phyloP scores from a whole-genome alignment of 1,140 invertebrate species.

The Chelonus insularis region DNA sequence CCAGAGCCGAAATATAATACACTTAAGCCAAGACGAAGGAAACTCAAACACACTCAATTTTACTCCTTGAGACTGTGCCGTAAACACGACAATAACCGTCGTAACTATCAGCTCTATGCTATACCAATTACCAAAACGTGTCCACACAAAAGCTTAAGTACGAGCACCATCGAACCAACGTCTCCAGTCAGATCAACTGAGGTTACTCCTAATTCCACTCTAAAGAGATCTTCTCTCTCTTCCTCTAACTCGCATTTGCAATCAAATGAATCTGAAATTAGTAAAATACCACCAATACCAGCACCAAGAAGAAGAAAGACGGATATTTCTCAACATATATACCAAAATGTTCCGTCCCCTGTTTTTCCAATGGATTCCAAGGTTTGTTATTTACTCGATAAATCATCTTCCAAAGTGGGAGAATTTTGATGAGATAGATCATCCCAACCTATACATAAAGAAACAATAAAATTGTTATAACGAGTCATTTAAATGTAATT shows the following conservation, averaged over 20 bases:
- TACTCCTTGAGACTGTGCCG: constrained; percentile 53
- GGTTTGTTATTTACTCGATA: constrained; percentile 50
- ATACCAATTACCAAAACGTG: constrained; percentile 56
- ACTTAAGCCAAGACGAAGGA: constrained; percentile 48
- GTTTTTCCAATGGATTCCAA: constrained; percentile 51
- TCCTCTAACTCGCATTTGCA: constrained; percentile 20
- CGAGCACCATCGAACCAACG: neutral
- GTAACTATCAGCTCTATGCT: constrained; percentile 53
- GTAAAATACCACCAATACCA: constrained; percentile 48
- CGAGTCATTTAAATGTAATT: too few relatives aligned
- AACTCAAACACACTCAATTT: constrained; percentile 53
- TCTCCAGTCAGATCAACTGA: constrained; percentile 18
- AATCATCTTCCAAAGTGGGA: constrained; percentile 33
- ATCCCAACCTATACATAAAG: too few relatives aligned
- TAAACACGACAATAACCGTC: constrained; percentile 40
- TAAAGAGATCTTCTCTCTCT: constrained; percentile 23
- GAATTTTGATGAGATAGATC: too few relatives aligned
- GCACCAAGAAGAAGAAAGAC: constrained; percentile 53
- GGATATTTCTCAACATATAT: constrained; percentile 57
- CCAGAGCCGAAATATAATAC: constrained; percentile 53
- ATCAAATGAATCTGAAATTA: neutral
- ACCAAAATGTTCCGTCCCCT: constrained; percentile 62
- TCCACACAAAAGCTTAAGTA: constrained; percentile 40
- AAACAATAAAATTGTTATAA: too few relatives aligned
- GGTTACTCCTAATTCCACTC: constrained; percentile 2